Base-by-base conservation (phyloP, 2,113 vertebrate species). In the Sander lucioperca region DNA sequence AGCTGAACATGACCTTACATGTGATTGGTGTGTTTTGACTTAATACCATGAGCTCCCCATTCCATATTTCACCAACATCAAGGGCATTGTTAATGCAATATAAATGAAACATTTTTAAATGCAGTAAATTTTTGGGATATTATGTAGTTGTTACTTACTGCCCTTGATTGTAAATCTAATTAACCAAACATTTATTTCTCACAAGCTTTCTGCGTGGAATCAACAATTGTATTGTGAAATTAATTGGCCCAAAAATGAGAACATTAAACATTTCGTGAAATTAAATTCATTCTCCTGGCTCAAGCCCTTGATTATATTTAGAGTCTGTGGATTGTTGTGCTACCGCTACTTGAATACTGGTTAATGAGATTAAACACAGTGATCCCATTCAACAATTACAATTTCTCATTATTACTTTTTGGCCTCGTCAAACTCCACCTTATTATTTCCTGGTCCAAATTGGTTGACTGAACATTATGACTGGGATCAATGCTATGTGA, bases 141-240 rank as follows among this genome's bases (percentile, higher is more conserved):
- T 86, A 81, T 83, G 54, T 79, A 8, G 71, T 67, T 84, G 79
- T 87, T 80, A 80, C 59, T 74, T 86, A 83, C 79, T 83, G 85
- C 77, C 87, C 84, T 86, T 89, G 80, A 79, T 88, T 59, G 72
- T 79, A 86, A 86, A 87, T 91, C 80, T 75, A 86, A 89, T 89
- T 89, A 91, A 79, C 67, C 53, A 83, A 93, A 88, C 84, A 79
- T 92, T 79, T 84, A 83, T 88, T 88, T 86, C 77, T 82, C 66
- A 25, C 19, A 62, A 80, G 75, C 48, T 77, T 71, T 78, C 71
- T 54, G 53, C 86, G 64, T 79, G 79, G 59, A 88, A 72, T 79
- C 82, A 85, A 67, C 66, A 25, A 54, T 86, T 76, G 81, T 64
- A 69, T 70, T 2, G 19, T 78, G 50, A 64, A 88, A 88, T 85